Evolutionary conservation across 1,140 invertebrate genomes (phyloP), one percentile per base, ranked within the genome.

Genomic region (Papilio machaon): DNA sequence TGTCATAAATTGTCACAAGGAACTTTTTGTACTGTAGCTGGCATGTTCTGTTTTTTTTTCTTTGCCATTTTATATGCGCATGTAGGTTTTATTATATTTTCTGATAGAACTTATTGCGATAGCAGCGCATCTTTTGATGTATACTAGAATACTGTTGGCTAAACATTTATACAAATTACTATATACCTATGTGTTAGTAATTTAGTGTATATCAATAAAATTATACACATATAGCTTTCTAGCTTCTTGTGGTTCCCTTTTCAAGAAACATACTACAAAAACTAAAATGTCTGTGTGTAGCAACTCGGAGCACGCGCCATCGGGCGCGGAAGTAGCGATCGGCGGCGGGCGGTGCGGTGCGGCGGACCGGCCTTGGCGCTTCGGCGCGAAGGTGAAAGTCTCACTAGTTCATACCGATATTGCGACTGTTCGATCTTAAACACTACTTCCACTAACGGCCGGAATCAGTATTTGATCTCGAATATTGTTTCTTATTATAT

Each of bases 361-460:
- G 49, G 38, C 38, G 88, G 80, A 86, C 84, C 90, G 88, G 90
- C 90, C 90, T 92, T 92, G 92, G 83, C 87, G 85, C 87, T 87
- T 88, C 89, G 89, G 90, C 86, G 83, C 91, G 91, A 93, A 91
- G 92, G 92, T 93, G 92, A 93, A 93, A 93, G 92, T 92, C 91
- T 92, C 87, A 85, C 85, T 84, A 64, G 11, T 30, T 5, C 23
- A 30, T 64, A 70, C 64, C 30, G 30, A 70, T 70, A 35, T 9
- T 70, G 86, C 85, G 88, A 91, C 91, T 91, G 91, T 91, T 91
- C 88, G 91, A 89, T 91, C 89, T 91, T 87, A 87, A 2, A 58
- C n/a, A n/a, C n/a, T 58, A 19, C n/a, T 58, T 58, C 54, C 54
- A 58, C 54, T 58, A 58, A n/a, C 38, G 7, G 38, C 38, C 54